Evolutionary conservation across 1,140 invertebrate species (phyloP).

Genomic region (Dendrolimus punctatus): DNA sequence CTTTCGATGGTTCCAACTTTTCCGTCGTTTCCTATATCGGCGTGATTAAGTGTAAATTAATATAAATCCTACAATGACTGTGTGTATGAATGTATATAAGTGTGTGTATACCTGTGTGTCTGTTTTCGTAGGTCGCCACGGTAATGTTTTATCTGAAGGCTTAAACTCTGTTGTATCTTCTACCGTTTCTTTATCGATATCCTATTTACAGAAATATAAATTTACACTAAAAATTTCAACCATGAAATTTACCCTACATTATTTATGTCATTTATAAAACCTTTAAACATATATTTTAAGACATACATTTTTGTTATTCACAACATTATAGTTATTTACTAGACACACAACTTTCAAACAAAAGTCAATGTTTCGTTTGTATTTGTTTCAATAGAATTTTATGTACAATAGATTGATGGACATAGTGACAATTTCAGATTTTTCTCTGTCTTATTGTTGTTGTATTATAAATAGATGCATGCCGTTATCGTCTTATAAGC

Average conservation of each 20-base stretch:
- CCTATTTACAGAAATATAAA: constrained; percentile 52
- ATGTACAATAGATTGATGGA: constrained; percentile 36
- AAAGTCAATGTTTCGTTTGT: constrained; percentile 15
- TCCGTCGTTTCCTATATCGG: constrained; percentile 28
- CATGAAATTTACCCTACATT: neutral
- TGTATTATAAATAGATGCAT: constrained; percentile 24
- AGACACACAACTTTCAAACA: constrained; percentile 23
- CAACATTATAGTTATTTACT: constrained; percentile 40
- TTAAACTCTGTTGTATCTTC: constrained; percentile 40
- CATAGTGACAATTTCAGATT: constrained; percentile 9
- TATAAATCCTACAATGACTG: constrained; percentile 2
- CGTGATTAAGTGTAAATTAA: constrained; percentile 9
- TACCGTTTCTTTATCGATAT: constrained; percentile 30
- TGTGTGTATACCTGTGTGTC: constrained; percentile 55
- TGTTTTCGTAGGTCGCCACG: constrained; percentile 53
- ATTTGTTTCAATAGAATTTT: constrained; percentile 23
- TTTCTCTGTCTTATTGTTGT: neutral
- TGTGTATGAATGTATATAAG: constrained; percentile 16
- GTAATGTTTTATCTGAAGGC: constrained; percentile 38
- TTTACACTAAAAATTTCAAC: neutral
- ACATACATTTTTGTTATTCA: constrained; percentile 14
- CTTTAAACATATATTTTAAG: neutral
- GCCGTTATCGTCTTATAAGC: constrained; percentile 10
- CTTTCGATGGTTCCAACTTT: constrained; percentile 36
- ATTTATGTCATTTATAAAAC: constrained; percentile 6